phyloP scores from a whole-genome alignment of 2,113 vertebrate species.

The Apodemus speciosus region DNA sequence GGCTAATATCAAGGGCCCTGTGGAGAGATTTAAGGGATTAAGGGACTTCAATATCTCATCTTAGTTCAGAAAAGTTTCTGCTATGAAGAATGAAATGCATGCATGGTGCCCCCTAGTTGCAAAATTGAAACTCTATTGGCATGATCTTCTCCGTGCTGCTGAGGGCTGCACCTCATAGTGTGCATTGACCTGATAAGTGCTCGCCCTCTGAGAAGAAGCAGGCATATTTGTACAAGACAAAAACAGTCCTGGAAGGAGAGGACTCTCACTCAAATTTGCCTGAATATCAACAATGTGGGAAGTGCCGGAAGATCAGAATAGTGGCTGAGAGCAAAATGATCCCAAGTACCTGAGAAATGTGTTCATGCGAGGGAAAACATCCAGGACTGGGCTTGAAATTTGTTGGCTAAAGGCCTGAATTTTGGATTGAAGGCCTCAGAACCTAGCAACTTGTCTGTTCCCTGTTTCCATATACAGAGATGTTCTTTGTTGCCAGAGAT shows the following conservation, averaged over 20 bases:
- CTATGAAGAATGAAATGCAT: neutral
- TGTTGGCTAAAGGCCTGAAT: neutral
- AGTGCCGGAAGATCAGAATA: neutral
- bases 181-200: neutral
- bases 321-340: neutral
- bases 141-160: neutral
- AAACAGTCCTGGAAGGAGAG: neutral
- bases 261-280: neutral
- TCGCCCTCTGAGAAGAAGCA: neutral
- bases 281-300: slow-evolving; percentile 28
- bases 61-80: neutral
- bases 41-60: neutral
- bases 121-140: neutral
- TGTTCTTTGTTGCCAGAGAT: neutral
- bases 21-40: neutral
- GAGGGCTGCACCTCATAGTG: neutral
- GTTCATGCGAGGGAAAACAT: neutral
- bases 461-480: neutral
- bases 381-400: neutral
- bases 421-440: neutral
- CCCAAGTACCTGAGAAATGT: neutral
- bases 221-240: neutral
- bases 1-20: neutral
- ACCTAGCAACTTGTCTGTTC: neutral
- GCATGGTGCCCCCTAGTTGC: neutral